These are phyloP conservation scores for Prietella phreatophila DNA, from an alignment of 2,113 vertebrate genomes.

Conservation along the genomic window DNA sequence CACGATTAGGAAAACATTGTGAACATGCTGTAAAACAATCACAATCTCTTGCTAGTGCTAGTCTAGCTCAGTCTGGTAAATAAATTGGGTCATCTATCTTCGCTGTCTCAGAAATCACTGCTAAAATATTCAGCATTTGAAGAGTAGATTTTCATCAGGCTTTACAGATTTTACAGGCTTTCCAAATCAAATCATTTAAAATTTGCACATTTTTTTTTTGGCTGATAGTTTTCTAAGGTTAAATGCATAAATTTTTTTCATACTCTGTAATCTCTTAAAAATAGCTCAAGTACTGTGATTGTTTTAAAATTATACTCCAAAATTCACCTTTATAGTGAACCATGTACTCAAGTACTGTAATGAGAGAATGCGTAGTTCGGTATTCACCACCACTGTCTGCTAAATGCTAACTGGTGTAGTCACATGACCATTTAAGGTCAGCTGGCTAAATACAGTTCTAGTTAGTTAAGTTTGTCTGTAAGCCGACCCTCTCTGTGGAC, in stretches of 20 bases:
- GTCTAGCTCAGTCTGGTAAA: neutral
- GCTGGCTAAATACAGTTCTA: neutral
- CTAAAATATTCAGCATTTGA: neutral
- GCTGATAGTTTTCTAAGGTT: neutral
- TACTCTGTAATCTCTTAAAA: too few species aligned
- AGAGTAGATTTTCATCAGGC: neutral
- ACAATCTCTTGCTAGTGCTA: too few species aligned
- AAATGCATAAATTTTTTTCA: too few species aligned
- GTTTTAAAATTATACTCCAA: neutral
- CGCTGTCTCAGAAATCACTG: neutral
- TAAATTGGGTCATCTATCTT: too few species aligned
- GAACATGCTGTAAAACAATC: too few species aligned
- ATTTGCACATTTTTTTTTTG: neutral
- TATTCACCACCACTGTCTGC: neutral
- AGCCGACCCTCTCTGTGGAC: neutral
- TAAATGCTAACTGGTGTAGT: neutral
- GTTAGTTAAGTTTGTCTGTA: neutral
- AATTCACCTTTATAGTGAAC: neutral
- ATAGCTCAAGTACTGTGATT: neutral
- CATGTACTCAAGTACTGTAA: neutral
- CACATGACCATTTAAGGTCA: neutral
- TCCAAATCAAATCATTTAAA: neutral
- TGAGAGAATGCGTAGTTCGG: neutral
- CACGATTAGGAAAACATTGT: too few species aligned
- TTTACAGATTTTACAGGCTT: neutral